These are phyloP conservation scores for Tenrec ecaudatus DNA, from an alignment of 2,113 vertebrate species.

Conservation along the genomic window DNA sequence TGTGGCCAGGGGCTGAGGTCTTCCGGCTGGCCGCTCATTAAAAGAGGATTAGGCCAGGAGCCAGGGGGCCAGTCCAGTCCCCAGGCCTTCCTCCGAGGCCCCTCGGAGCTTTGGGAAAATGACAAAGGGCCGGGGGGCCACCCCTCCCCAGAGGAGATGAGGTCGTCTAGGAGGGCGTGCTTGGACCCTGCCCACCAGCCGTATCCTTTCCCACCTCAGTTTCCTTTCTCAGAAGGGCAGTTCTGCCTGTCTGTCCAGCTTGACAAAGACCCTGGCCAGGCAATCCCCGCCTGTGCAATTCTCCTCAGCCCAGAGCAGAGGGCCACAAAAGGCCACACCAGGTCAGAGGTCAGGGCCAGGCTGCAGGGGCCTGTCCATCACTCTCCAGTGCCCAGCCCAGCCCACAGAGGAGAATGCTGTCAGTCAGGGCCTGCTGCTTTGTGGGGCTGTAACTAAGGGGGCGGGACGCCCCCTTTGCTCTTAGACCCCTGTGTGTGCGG, in stretches of 20 bases:
- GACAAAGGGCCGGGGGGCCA: background rate
- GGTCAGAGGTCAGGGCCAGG: constrained; percentile 80
- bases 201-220: background rate
- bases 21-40: constrained; percentile 83
- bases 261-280: background rate
- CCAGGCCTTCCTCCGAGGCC: constrained; percentile 67
- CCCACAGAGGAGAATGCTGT: constrained; percentile 61
- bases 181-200: background rate
- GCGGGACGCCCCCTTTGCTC: constrained; percentile 78
- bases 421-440: constrained; percentile 74
- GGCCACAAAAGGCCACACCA: constrained; percentile 7
- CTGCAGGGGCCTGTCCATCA: constrained; percentile 77
- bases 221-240: background rate
- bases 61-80: constrained; percentile 75
- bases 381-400: background rate
- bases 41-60: constrained; percentile 84
- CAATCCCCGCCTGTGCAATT: background rate
- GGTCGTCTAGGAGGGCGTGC: background rate
- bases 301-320: constrained; percentile 62
- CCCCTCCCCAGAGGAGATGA: background rate
- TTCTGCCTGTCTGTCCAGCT: background rate
- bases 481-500: constrained; percentile 12
- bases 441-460: constrained; percentile 78
- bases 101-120: constrained; percentile 47
- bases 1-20: constrained; percentile 75